phyloP scores from a whole-genome alignment of 2,888 invertebrate genomes.

The Rugalucina vietnamica region DNA sequence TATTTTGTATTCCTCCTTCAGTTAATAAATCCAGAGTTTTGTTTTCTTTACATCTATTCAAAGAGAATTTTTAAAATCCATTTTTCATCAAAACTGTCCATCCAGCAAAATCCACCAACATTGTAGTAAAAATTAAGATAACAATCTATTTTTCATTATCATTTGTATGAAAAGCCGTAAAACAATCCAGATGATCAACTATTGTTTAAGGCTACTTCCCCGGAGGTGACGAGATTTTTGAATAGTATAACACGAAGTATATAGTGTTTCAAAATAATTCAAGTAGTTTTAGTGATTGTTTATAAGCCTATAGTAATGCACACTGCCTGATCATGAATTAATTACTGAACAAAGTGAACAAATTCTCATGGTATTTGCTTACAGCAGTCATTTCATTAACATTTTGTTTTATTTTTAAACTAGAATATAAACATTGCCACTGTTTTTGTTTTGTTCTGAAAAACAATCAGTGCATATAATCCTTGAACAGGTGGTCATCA shows the following conservation, averaged over 20 bases:
- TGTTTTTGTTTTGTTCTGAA: background rate
- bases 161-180: background rate
- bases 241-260: background rate
- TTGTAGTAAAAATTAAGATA: too few relatives aligned
- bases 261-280: background rate
- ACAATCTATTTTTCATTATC: too few relatives aligned
- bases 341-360: background rate
- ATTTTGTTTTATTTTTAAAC: background rate
- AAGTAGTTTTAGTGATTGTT: background rate
- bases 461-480: background rate
- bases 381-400: background rate
- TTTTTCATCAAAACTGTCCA: too few relatives aligned
- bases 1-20: too few relatives aligned
- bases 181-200: background rate
- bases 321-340: background rate
- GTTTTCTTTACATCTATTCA: too few relatives aligned
- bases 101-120: too few relatives aligned
- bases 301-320: background rate
- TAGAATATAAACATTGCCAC: too few relatives aligned
- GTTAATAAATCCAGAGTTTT: too few relatives aligned
- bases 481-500: background rate
- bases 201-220: background rate
- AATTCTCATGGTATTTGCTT: background rate
- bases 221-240: background rate
- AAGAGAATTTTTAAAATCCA: too few relatives aligned